These are phyloP conservation scores for Umimayanthus kanabou DNA, from an alignment of 92 coral and sea anemone species.

Conservation along the genomic window DNA sequence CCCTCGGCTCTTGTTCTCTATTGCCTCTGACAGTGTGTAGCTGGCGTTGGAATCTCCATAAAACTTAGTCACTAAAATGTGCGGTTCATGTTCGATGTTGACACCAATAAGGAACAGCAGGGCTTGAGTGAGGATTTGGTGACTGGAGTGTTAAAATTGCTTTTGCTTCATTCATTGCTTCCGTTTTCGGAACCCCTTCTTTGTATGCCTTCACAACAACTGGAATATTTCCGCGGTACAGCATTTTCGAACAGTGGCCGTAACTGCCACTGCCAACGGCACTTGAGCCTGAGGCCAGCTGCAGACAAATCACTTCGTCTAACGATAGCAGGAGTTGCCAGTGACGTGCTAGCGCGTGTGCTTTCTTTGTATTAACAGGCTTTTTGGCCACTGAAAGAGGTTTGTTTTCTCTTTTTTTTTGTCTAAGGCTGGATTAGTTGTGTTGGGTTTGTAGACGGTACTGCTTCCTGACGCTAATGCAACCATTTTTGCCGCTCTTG, in stretches of 20 bases:
- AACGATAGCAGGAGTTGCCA: neutral
- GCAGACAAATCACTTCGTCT: neutral
- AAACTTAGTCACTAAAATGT: conserved; percentile 45
- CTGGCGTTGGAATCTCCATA: conserved; percentile 16
- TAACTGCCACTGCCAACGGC: neutral
- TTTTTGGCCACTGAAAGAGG: no score
- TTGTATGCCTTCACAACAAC: conserved; percentile 2
- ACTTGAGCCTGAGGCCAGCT: neutral
- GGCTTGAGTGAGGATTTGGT: neutral
- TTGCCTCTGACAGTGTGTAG: conserved; percentile 33
- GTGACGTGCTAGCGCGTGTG: neutral
- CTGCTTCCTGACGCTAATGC: no score
- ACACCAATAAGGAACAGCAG: conserved; percentile 48
- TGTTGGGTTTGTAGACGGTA: no score
- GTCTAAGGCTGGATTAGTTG: no score
- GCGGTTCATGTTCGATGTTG: conserved; percentile 31
- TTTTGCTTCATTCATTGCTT: neutral
- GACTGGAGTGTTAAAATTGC: neutral
- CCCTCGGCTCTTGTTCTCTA: neutral
- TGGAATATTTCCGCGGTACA: conserved; percentile 14
- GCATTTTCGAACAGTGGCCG: neutral
- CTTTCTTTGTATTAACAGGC: no score
- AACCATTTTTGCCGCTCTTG: no score
- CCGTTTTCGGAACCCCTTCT: neutral
- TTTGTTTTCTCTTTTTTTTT: no score